These are phyloP conservation scores for Globodera rostochiensis DNA, from an alignment of 1,140 invertebrate genomes.

Conservation along the genomic window DNA sequence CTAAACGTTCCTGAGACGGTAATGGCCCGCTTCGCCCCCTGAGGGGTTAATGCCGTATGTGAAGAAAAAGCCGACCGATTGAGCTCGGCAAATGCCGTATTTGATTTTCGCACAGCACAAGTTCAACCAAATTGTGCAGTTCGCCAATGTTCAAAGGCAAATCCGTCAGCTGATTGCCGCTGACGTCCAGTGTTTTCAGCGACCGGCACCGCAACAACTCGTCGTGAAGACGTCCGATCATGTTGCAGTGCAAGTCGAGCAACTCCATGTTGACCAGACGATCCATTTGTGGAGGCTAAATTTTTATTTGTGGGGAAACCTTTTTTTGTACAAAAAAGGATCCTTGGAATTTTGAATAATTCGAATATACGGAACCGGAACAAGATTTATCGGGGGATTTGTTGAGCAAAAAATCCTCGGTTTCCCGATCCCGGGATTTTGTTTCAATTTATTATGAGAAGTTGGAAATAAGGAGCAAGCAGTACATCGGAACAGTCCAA, in stretches of 20 bases:
- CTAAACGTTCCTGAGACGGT: no score
- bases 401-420: no score
- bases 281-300: conserved; percentile 87
- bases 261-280: conserved; percentile 87
- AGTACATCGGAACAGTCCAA: not conserved
- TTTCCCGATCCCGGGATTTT: no score
- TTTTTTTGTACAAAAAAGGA: conserved; percentile 1
- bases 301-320: conserved; percentile 40
- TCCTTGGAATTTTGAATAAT: not conserved
- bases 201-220: conserved; percentile 81
- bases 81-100: conserved; percentile 89
- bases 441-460: no score
- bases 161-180: conserved; percentile 81
- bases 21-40: no score
- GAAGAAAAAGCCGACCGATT: conserved; percentile 69
- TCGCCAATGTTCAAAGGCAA: conserved; percentile 92
- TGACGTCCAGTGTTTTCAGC: conserved; percentile 78
- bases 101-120: conserved; percentile 92
- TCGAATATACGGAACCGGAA: not conserved
- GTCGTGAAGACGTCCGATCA: conserved; percentile 83
- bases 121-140: conserved; percentile 85
- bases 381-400: not conserved
- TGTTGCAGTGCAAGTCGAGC: conserved; percentile 94
- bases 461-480: not conserved
- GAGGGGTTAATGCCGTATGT: no score